Percentiles rank a stretch among this genome's conserved stretches.
Conservation (phyloP, 2,888 invertebrate species). For the Rapana venosa region DNA sequence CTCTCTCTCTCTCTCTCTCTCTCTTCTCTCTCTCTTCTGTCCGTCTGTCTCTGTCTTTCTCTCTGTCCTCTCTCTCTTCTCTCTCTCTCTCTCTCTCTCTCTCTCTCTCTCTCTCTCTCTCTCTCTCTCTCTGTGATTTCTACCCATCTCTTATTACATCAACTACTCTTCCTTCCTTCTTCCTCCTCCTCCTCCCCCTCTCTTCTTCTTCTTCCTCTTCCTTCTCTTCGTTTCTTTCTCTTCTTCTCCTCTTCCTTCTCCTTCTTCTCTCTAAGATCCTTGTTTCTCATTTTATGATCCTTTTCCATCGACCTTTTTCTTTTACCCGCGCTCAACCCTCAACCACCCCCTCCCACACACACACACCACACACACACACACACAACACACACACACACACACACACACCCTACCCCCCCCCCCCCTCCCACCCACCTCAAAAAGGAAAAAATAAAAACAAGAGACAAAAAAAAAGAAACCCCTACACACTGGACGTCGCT, state of each 20-base stretch:
- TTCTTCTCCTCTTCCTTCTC: not conserved
- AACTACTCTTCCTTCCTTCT: not conserved
- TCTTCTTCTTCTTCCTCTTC: not conserved
- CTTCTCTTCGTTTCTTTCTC: not conserved
- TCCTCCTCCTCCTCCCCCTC: not conserved
- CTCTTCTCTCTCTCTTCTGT: not conserved
- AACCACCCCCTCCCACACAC: not conserved
- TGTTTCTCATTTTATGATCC: not conserved
- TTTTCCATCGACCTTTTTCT: not conserved
- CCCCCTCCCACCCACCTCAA: too few species aligned
- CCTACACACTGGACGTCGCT: too few species aligned
- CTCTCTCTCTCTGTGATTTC: not conserved
- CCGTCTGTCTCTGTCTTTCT: not conserved
- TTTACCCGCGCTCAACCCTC: not conserved
- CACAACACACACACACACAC: not conserved
- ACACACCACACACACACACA: not conserved
- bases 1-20: not conserved
- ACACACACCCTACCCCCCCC: not conserved
- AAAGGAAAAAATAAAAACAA: too few species aligned
- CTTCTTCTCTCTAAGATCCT: not conserved
- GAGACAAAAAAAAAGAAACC: too few species aligned
- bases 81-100: not conserved
- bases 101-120: not conserved
- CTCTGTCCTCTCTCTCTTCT: not conserved
- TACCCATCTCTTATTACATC: not conserved